Evolutionary conservation across 2,113 vertebrate genomes (phyloP).

Genomic region (Podarcis muralis): DNA sequence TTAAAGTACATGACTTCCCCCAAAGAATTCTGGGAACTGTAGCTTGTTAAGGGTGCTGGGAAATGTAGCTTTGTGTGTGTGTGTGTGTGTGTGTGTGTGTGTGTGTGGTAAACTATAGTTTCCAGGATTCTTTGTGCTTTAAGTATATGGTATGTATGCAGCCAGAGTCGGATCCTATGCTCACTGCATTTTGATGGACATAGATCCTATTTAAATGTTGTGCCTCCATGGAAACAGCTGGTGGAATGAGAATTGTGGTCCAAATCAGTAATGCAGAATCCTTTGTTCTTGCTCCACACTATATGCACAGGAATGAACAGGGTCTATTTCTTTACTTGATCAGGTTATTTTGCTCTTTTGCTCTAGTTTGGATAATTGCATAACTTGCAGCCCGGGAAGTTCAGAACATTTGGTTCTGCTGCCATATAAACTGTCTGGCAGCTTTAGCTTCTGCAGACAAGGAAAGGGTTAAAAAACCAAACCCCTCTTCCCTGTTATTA

Average conservation of each 20-base stretch:
- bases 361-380: not conserved
- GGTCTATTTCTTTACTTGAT: not conserved
- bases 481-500: slow-evolving; percentile 30
- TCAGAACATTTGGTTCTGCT: not conserved
- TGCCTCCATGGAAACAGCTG: not conserved
- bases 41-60: too few relatives aligned
- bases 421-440: not conserved
- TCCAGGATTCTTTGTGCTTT: too few relatives aligned
- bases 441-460: slow-evolving; percentile 37
- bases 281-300: not conserved
- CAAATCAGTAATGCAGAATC: too few relatives aligned
- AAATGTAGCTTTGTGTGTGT: too few relatives aligned
- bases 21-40: too few relatives aligned
- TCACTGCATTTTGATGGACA: too few relatives aligned
- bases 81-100: too few relatives aligned
- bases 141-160: too few relatives aligned
- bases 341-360: too few relatives aligned
- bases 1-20: too few relatives aligned
- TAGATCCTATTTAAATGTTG: not conserved
- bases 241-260: not conserved
- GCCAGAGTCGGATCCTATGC: not conserved
- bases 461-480: slow-evolving; percentile 55
- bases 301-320: not conserved
- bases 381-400: not conserved
- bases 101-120: too few relatives aligned